Percentiles rank a stretch among this genome's conserved stretches.
These are phyloP conservation scores for Dinomys branickii DNA, from an alignment of 2,113 vertebrate species.

Conservation along the genomic window DNA sequence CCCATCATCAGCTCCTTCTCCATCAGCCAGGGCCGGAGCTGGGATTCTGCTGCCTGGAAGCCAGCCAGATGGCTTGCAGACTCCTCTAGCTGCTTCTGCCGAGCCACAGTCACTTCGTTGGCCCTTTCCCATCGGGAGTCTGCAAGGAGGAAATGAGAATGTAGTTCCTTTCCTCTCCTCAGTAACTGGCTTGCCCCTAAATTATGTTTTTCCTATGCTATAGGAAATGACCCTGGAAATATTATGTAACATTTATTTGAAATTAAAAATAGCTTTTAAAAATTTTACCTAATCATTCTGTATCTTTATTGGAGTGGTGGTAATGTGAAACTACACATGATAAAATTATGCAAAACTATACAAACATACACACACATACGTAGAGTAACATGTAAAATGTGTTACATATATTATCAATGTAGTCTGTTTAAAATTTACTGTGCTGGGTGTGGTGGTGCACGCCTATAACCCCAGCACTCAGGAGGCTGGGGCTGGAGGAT, in stretches of 20 bases:
- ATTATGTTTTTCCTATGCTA: constrained; percentile 47
- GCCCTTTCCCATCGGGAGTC: constrained; percentile 93
- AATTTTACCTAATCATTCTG: constrained; percentile 56
- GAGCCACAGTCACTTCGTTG: constrained; percentile 90
- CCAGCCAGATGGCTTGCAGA: constrained; percentile 93
- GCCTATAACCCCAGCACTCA: too few relatives aligned
- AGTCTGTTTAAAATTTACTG: constrained; percentile 2
- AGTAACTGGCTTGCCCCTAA: constrained; percentile 39
- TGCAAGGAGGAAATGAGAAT: constrained; percentile 77
- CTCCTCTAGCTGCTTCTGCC: constrained; percentile 95
- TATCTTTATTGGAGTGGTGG: neutral
- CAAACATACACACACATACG: neutral
- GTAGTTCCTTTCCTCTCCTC: neutral
- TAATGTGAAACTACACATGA: neutral
- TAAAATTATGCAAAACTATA: neutral
- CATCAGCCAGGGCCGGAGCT: constrained; percentile 95
- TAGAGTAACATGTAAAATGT: neutral
- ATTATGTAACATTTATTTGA: constrained; percentile 7
- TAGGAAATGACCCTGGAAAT: constrained; percentile 65
- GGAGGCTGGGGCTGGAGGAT: too few relatives aligned
- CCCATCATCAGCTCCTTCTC: constrained; percentile 99
- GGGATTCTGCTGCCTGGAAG: constrained; percentile 92
- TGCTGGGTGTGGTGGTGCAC: too few relatives aligned
- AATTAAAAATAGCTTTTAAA: constrained; percentile 69
- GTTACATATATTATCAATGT: neutral